Percentiles rank a stretch among this genome's conserved stretches.
phyloP scores from a whole-genome alignment of 2,797 vertebrate genomes.

The Ceryle rudis region DNA sequence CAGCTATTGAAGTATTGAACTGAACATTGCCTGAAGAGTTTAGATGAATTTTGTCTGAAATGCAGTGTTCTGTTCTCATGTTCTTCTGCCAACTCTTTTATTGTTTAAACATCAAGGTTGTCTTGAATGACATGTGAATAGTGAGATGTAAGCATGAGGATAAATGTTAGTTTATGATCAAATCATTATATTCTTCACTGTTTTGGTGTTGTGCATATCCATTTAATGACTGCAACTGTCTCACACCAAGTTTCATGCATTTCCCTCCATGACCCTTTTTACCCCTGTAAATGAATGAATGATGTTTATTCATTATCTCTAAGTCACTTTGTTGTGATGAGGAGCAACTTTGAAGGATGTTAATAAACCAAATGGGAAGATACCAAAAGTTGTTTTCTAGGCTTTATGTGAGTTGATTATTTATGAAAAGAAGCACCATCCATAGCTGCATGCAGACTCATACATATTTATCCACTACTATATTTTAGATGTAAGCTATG shows the following conservation, averaged over 20 bases:
- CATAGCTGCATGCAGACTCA: not conserved
- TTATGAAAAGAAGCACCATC: not conserved
- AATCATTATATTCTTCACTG: not conserved
- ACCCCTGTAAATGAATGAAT: not conserved
- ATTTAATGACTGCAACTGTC: not conserved
- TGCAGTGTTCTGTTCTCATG: not conserved
- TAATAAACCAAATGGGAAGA: not conserved
- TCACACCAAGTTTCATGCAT: not conserved
- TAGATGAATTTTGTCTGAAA: constrained; percentile 1
- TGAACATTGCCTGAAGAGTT: not conserved
- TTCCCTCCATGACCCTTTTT: not conserved
- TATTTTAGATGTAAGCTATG: constrained; percentile 15
- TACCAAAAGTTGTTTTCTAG: not conserved
- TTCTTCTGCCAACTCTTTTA: not conserved
- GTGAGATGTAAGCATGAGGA: not conserved
- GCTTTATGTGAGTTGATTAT: not conserved
- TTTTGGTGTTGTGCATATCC: not conserved
- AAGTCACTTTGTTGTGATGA: not conserved
- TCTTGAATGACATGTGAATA: not conserved
- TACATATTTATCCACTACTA: constrained; percentile 4
- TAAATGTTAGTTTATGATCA: not conserved
- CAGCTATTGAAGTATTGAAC: constrained; percentile 8
- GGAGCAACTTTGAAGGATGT: not conserved
- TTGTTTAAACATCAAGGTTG: not conserved
- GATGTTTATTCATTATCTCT: not conserved